Evolutionary conservation across 2,888 invertebrate species (phyloP), one percentile per base, ranked within the genome.

Genomic region (Drosophila rellima): DNA sequence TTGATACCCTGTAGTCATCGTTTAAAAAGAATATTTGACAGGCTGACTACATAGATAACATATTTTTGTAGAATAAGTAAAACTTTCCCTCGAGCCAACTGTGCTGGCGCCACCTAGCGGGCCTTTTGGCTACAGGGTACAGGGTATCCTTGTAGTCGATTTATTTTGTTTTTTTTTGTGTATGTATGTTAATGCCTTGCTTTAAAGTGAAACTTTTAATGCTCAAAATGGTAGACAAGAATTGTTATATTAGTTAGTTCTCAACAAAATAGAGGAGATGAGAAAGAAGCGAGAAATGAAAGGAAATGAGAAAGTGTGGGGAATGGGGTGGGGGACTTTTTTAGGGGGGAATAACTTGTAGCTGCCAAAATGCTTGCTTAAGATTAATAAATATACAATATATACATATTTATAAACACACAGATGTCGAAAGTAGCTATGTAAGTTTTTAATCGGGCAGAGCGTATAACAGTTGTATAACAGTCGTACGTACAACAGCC

Each of bases 171-270:
- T 44, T 23, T 45, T 44, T 45, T 29, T 33, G 11, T 29, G 40
- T 33, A 6, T 73, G 42, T 42, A 47, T 73, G 42, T 42, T 44
- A n/a, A 33, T 70, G 64, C 18, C 51, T 71, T 69, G 88, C 88
- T 83, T 86, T 75, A 70, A 88, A 89, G 78, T 81, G 88, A 73
- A 90, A 89, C 78, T 76, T 88, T 80, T 74, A 90, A 90, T 88
- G 88, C 88, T 88, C 88, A 78, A 74, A 72, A 64, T 63, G 57
- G 42, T 78, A 68, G 69, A 62, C 56, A 61, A 56, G 59, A 85
- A 82, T 64, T 80, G 71, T 71, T 77, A 70, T 66, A 70, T 48
- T 55, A 59, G 29, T 42, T 56, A 72, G 72, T 44, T 42, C 47
- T 57, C 51, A 42, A 7, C 7, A 11, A 29, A 4, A 35, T 11